Base-by-base conservation (phyloP, 2,888 invertebrate species). In the Tiphia femorata region DNA sequence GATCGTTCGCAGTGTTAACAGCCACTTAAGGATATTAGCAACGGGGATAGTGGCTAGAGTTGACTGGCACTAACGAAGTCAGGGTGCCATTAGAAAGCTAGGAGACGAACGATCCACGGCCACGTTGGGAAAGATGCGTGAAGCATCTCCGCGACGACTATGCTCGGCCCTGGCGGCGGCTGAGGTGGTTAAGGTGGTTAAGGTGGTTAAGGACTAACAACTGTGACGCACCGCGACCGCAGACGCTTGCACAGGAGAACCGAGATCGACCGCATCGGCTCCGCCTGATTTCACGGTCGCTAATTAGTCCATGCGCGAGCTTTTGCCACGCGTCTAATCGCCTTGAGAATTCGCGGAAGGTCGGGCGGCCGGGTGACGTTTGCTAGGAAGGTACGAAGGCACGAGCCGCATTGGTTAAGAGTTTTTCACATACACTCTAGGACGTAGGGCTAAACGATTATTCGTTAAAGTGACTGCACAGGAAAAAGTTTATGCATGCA, bases 281-380 rank as follows among this genome's bases (percentile, higher is more conserved):
- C 58, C 60, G 52, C 38, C 48, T 58, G 64, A 76, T 75, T 76
- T 76, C 74, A 75, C 76, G 72, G 67, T 40, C 61, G 62, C 72
- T 76, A 73, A 76, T 76, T 75, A 74, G 69, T 70, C 63, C 62
- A 43, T 56, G 64, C 56, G 41, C 30, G 42, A 53, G 37, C n/a
- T 21, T 44, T 48, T 50, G 38, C 48, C 62, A 49, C 56, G 42
- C 53, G 41, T 46, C 53, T 62, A 69, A 73, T 61, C 50, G 63
- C 37, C 54, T 41, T 55, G 49, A 30, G 43, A n/a, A 49, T 41
- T 42, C 42, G 48, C 30, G 54, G 47, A 57, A 57, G 53, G 38
- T 57, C 54, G 42, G 42, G 53, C 38, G 54, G 41, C 30, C 47
- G 54, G 42, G 54, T 54, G 40, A 54, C 47, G 53, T 38, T 14